phyloP scores from a whole-genome alignment of 2,888 invertebrate genomes.

The Drosophila infuscata region DNA sequence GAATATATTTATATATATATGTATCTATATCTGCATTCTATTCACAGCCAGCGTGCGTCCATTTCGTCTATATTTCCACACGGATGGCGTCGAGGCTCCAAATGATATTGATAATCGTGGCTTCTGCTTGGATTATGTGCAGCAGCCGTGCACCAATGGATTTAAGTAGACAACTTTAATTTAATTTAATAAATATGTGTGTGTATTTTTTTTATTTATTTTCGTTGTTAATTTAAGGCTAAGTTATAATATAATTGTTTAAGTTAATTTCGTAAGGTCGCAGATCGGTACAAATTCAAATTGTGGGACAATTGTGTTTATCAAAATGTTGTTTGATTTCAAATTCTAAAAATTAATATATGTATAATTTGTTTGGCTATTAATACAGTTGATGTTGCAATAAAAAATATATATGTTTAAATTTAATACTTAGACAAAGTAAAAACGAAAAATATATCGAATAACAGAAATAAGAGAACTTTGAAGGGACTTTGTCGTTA shows the following conservation, averaged over 20 bases:
- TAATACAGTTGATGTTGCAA: constrained; percentile 62
- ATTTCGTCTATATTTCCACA: constrained; percentile 91
- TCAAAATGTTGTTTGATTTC: constrained; percentile 10
- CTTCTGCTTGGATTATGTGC: constrained; percentile 93
- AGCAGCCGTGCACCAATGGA: constrained; percentile 90
- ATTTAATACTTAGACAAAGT: constrained; percentile 74
- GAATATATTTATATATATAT: not conserved
- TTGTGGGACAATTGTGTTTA: constrained; percentile 15
- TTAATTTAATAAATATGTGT: constrained; percentile 67
- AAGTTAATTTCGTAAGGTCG: constrained; percentile 58
- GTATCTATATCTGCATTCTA: constrained; percentile 49
- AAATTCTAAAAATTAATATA: constrained; percentile 28
- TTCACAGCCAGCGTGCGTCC: constrained; percentile 91
- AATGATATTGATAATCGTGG: constrained; percentile 91
- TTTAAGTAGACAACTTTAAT: not conserved
- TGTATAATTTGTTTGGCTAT: constrained; percentile 61
- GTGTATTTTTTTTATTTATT: constrained; percentile 67
- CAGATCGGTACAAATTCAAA: constrained; percentile 62
- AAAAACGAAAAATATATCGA: constrained; percentile 61
- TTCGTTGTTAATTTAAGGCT: constrained; percentile 68
- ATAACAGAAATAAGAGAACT: constrained; percentile 63
- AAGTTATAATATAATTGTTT: constrained; percentile 38
- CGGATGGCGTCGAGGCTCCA: constrained; percentile 91
- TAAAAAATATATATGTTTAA: constrained; percentile 46
- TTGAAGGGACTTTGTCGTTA: constrained; percentile 70